Percentiles rank a stretch among this genome's conserved stretches.
phyloP scores from a whole-genome alignment of 2,888 invertebrate species.

The Geophilus truncorum region DNA sequence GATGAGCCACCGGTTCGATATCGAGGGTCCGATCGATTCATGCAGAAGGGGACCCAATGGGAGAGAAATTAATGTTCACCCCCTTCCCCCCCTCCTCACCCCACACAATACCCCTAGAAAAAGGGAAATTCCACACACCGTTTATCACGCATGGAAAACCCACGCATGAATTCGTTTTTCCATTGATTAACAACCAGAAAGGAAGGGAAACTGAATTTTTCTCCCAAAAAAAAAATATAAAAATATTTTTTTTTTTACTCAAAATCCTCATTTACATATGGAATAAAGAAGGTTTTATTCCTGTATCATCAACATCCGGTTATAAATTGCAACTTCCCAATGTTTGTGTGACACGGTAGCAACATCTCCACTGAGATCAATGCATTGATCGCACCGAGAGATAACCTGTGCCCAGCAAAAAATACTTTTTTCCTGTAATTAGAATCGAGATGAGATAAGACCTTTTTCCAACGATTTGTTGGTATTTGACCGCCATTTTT shows the following conservation, averaged over 20 bases:
- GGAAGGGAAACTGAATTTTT: background rate
- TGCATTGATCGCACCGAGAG: background rate
- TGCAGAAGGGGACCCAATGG: background rate
- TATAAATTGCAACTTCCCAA: background rate
- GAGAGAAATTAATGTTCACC: constrained; percentile 1
- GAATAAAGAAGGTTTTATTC: background rate
- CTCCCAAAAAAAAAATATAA: no score
- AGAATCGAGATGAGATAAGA: background rate
- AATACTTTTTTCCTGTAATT: constrained; percentile 22
- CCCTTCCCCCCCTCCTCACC: background rate
- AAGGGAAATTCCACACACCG: constrained; percentile 10
- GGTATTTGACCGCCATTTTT: no score
- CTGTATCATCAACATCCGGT: constrained; percentile 4
- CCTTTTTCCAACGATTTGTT: background rate
- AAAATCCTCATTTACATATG: no score
- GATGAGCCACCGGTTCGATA: background rate
- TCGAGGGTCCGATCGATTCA: background rate
- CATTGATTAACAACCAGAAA: background rate
- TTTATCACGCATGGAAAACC: constrained; percentile 23
- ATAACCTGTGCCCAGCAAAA: constrained; percentile 1
- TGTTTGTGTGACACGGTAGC: constrained; percentile 27
- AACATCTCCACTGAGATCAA: background rate
- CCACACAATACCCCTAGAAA: background rate
- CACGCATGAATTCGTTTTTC: constrained; percentile 13
- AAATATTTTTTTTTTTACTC: background rate